A percentile compares a stretch with the other conserved stretches of the same genome.
phyloP scores from a whole-genome alignment of 2,888 invertebrate genomes.

The Pheosia tremula region DNA sequence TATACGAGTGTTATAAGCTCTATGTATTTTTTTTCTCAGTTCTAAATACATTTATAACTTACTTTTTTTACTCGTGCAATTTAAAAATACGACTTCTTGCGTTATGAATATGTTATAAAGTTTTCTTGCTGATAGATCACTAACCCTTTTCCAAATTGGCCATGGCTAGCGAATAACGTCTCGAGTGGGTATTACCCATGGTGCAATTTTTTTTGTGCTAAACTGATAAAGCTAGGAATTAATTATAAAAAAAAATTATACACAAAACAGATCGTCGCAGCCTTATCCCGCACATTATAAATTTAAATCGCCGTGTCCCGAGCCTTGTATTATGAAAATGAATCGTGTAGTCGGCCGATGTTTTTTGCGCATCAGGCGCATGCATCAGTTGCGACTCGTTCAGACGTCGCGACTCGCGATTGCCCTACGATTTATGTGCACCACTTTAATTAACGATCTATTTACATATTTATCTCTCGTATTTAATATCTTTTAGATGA shows the following conservation, averaged over 20 bases:
- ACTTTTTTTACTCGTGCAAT: no score
- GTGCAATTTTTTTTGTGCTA: not conserved
- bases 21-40: no score
- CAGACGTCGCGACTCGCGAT: conserved; percentile 17
- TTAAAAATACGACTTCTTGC: no score
- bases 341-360: conserved; percentile 42
- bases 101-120: no score
- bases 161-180: no score
- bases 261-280: conserved; percentile 16
- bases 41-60: no score
- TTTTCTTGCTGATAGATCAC: no score
- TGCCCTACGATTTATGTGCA: conserved; percentile 1
- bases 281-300: conserved; percentile 55
- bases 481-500: not conserved
- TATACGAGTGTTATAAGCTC: no score
- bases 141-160: no score
- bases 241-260: conserved; percentile 38
- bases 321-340: conserved; percentile 51
- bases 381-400: conserved; percentile 43
- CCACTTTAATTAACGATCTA: not conserved
- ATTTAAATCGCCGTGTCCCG: conserved; percentile 58
- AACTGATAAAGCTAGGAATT: conserved; percentile 7
- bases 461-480: not conserved
- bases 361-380: conserved; percentile 44
- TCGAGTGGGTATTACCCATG: no score